Evolutionary conservation across 2,113 vertebrate genomes (phyloP).

Genomic region (Pterophyllum scalare): DNA sequence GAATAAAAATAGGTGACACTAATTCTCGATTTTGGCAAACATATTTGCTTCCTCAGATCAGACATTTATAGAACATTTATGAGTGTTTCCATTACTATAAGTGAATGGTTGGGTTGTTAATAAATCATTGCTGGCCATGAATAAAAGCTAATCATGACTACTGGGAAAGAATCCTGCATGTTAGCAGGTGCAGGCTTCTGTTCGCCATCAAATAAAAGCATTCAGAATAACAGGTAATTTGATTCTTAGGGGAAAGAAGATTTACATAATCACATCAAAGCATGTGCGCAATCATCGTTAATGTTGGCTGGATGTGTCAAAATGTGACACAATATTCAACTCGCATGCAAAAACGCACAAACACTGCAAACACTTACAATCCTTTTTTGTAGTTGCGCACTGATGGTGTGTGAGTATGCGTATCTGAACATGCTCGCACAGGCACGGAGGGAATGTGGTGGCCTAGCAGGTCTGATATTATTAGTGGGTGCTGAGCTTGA

Average conservation of each 20-base stretch:
- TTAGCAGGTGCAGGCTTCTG: neutral
- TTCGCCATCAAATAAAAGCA: too few relatives aligned
- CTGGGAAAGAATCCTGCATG: neutral
- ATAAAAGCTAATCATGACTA: neutral
- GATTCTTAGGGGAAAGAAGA: neutral
- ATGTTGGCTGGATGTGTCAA: neutral
- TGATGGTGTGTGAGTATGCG: neutral
- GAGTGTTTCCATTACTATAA: neutral
- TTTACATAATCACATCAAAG: neutral
- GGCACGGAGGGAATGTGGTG: slow-evolving; percentile 46
- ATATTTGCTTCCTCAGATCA: neutral
- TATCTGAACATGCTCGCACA: slow-evolving; percentile 52
- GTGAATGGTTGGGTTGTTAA: neutral
- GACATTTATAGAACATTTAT: neutral
- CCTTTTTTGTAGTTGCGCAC: neutral
- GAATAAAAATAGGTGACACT: neutral
- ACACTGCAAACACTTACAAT: neutral
- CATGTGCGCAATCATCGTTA: neutral
- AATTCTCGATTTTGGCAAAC: too few relatives aligned
- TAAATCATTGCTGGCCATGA: neutral
- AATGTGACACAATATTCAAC: neutral
- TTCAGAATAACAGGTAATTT: neutral
- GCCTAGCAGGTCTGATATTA: slow-evolving; percentile 50
- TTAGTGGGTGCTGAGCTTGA: slow-evolving; percentile 23
- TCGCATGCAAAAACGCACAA: neutral